Conservation (phyloP, 2,797 vertebrate species). For the Eulemur rubriventer region DNA sequence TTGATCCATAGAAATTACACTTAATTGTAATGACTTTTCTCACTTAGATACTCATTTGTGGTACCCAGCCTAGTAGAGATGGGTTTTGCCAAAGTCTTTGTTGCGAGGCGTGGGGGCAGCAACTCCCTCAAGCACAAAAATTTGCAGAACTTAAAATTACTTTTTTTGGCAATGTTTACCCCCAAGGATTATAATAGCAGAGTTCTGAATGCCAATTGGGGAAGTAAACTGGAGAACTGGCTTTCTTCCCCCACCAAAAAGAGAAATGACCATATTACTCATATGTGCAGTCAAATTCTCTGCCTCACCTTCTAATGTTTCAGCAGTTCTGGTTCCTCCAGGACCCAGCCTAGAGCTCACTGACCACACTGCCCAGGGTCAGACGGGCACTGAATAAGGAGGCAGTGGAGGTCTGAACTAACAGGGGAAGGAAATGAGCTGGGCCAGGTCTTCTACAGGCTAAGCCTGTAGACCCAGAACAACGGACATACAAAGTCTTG, state of each 20-base stretch:
- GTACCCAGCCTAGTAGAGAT: background rate
- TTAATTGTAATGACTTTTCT: conserved; percentile 13
- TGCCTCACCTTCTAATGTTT: background rate
- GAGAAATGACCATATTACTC: conserved; percentile 34
- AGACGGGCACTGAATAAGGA: background rate
- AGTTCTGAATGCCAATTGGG: background rate
- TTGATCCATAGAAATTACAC: background rate
- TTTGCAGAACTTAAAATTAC: conserved; percentile 57
- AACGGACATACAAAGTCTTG: background rate
- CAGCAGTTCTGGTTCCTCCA: background rate
- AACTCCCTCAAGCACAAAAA: conserved; percentile 46
- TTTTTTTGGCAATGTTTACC: background rate
- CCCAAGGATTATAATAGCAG: background rate
- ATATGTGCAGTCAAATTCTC: background rate
- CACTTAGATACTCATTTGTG: background rate
- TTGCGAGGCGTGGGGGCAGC: background rate
- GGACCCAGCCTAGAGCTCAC: background rate
- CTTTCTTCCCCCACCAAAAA: conserved; percentile 19
- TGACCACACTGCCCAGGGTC: background rate
- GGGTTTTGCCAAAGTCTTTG: background rate
- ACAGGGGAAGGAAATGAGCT: background rate
- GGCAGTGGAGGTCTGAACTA: background rate
- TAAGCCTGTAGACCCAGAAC: background rate
- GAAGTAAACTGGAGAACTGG: conserved; percentile 39
- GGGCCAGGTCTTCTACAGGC: background rate